Base-by-base conservation (phyloP, 2,797 vertebrate genomes). In the Micromesistius poutassou region DNA sequence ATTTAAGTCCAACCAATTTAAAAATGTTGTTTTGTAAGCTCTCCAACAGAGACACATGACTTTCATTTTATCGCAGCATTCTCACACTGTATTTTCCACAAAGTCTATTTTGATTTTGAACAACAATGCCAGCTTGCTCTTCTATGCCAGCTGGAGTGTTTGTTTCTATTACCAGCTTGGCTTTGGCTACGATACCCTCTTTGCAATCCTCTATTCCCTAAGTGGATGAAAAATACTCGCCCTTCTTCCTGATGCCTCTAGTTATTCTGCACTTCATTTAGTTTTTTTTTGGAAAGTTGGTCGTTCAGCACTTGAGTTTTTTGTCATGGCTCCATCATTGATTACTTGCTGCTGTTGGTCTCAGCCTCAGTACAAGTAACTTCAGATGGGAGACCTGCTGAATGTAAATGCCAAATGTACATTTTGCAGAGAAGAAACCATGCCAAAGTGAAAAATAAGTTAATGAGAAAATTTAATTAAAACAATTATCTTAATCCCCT, bases 121-220 rank as follows among this genome's bases (percentile, higher is more conserved):
- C 22, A 76, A 14, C 5, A n/a, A 66, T 70, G 36, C 38, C 76
- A 72, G 36, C 70, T 7, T 77, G 36, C 30, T 72, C 28, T 50
- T 50, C 30, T 5, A 16, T 28, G 70, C 28, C 70, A 72, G 40
- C 38, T 71, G 40, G 68, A 71, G 66, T 46, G 40, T 71, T 77
- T 71, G 70, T 25, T 50, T 72, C 38, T 19, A 46, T 71, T 31
- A 55, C 10, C 1, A 33, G 35, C 71, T 72, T 72, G 38, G 30
- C 38, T 72, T 5, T 62, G 28, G 30, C 38, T 72, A 4, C 70
- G 14, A 2, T 12, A 13, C 30, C 30, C 31, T 72, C 30, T 31
- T 38, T 72, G 6, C 14, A 8, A 77, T 55, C 30, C 25, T 72
- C 30, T 55, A 25, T 36, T 25, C 75, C 35, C 62, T 70, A 1